Percentiles rank a stretch among this genome's conserved stretches.
phyloP scores from a whole-genome alignment of 1,140 invertebrate genomes.

The Atta cephalotes region DNA sequence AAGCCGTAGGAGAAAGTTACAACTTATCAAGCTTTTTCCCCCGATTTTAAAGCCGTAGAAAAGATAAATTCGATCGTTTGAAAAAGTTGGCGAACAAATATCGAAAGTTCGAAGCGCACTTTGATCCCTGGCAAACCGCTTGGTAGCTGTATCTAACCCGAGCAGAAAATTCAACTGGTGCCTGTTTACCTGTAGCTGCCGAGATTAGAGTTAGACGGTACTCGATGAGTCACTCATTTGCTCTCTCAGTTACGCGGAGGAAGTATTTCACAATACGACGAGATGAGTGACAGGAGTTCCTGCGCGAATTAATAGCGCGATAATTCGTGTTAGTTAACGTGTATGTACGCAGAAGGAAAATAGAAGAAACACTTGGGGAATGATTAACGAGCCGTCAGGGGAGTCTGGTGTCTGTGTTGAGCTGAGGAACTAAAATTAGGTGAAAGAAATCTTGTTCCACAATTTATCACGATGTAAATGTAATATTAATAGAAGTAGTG shows the following conservation, averaged over 20 bases:
- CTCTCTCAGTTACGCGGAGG: slow-evolving; percentile 11
- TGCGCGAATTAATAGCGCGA: slow-evolving; percentile 55
- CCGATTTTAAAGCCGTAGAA: slow-evolving; percentile 39
- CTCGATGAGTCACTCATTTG: slow-evolving; percentile 5
- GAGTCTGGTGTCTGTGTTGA: slow-evolving; percentile 9
- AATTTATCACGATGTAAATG: slow-evolving; percentile 3
- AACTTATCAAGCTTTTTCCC: slow-evolving; percentile 22
- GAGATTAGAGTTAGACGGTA: slow-evolving; percentile 44
- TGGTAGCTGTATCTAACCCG: slow-evolving; percentile 28
- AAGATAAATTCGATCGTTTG: slow-evolving; percentile 51
- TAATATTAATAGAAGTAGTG: neutral
- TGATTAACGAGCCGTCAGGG: slow-evolving; percentile 48
- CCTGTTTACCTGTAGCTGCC: slow-evolving; percentile 47
- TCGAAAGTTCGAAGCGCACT: slow-evolving; percentile 48
- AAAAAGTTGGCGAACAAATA: slow-evolving; percentile 56
- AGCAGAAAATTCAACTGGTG: slow-evolving; percentile 54
- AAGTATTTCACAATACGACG: slow-evolving; percentile 42
- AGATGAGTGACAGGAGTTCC: slow-evolving; percentile 48
- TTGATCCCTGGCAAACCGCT: slow-evolving; percentile 34
- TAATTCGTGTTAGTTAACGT: slow-evolving; percentile 53
- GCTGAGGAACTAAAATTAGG: slow-evolving; percentile 15
- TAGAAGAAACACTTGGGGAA: slow-evolving; percentile 48
- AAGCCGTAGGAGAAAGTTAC: slow-evolving; percentile 26
- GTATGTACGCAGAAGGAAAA: slow-evolving; percentile 19
- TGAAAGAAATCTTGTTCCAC: neutral